phyloP scores from a whole-genome alignment of 2,888 invertebrate genomes.

The Hemaris fuciformis region DNA sequence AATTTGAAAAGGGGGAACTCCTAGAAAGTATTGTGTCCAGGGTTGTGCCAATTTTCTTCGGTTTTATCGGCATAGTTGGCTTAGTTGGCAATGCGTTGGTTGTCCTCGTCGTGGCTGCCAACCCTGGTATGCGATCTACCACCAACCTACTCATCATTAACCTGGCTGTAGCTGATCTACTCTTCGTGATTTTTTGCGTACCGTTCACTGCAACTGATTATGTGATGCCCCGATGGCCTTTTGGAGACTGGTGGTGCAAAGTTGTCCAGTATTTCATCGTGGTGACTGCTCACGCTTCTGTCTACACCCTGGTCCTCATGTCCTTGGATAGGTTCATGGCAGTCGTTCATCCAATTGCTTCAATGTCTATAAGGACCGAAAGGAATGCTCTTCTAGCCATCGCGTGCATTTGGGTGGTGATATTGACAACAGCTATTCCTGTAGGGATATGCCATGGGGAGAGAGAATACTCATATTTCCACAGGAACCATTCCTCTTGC shows the following conservation, averaged over 20 bases:
- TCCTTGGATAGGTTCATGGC: slow-evolving; percentile 95
- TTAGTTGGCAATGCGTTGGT: slow-evolving; percentile 94
- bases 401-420: slow-evolving; percentile 89
- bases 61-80: slow-evolving; percentile 92
- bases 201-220: slow-evolving; percentile 97
- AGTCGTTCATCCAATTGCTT: slow-evolving; percentile 95
- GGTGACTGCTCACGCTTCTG: slow-evolving; percentile 95
- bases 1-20: slow-evolving; percentile 76
- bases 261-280: slow-evolving; percentile 95
- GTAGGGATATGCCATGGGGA: slow-evolving; percentile 90
- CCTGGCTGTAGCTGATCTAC: slow-evolving; percentile 93
- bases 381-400: slow-evolving; percentile 90
- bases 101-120: slow-evolving; percentile 92
- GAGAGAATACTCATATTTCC: slow-evolving; percentile 84
- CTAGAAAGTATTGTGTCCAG: slow-evolving; percentile 85
- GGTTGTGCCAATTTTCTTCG: slow-evolving; percentile 91
- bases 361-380: slow-evolving; percentile 92
- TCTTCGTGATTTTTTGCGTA: slow-evolving; percentile 96
- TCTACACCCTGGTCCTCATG: slow-evolving; percentile 96
- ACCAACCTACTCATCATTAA: slow-evolving; percentile 96
- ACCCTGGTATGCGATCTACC: slow-evolving; percentile 95
- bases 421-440: slow-evolving; percentile 89
- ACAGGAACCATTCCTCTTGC: slow-evolving; percentile 85
- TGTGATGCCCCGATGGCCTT: slow-evolving; percentile 93
- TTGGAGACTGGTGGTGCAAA: slow-evolving; percentile 94